Percentiles rank a stretch among this genome's conserved stretches.
Conservation (phyloP, 2,888 invertebrate species). For the Euclidia mi region DNA sequence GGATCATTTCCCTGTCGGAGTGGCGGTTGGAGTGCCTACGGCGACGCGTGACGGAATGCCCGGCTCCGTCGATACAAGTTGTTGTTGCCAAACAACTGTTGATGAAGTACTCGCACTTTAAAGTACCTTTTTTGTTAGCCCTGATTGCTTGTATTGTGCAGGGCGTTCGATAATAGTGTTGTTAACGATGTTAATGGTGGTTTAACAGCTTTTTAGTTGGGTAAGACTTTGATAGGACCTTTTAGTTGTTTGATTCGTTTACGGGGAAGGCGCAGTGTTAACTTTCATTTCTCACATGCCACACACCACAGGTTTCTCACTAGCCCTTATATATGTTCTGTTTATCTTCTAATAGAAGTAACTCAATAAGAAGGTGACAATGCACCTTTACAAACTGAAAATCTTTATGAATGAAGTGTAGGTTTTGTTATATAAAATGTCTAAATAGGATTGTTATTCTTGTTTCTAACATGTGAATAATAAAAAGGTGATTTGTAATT, state of each 20-base stretch:
- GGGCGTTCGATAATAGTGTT: constrained; percentile 50
- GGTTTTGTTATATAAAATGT: too few species aligned
- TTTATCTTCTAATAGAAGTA: too few species aligned
- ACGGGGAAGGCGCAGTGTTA: constrained; percentile 9
- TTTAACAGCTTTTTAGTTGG: constrained; percentile 31
- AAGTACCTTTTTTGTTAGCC: constrained; percentile 48
- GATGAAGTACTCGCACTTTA: constrained; percentile 49
- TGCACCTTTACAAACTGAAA: too few species aligned
- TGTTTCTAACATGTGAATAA: too few species aligned
- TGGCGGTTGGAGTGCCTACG: constrained; percentile 50
- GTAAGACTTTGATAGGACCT: constrained; percentile 29
- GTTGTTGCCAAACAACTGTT: constrained; percentile 67
- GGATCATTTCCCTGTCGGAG: constrained; percentile 69
- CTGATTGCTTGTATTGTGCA: constrained; percentile 72
- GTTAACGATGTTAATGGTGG: constrained; percentile 52
- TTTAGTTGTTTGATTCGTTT: constrained; percentile 41
- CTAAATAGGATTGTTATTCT: too few species aligned
- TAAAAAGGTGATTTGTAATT: too few species aligned
- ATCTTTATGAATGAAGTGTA: too few species aligned
- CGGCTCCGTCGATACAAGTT: constrained; percentile 44
- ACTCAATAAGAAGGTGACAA: too few species aligned
- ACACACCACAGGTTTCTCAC: too few species aligned
- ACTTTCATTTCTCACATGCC: constrained; percentile 11
- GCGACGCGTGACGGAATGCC: constrained; percentile 74
- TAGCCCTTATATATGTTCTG: too few species aligned